Evolutionary conservation across 1,140 invertebrate genomes (phyloP).

Genomic region (Metopolophium dirhodum): DNA sequence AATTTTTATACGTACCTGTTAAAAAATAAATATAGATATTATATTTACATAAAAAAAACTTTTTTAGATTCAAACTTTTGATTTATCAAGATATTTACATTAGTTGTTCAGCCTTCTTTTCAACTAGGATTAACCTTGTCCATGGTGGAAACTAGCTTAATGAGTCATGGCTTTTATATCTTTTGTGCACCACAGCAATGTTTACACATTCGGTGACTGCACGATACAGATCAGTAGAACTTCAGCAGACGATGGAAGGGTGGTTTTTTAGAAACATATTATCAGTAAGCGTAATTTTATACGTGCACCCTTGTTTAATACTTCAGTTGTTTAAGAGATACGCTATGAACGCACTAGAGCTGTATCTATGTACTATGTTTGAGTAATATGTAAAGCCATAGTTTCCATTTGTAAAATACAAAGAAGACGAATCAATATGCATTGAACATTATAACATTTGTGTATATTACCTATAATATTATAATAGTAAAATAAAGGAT

Average conservation of each 20-base stretch:
- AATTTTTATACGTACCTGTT: background rate
- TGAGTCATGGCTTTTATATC: background rate
- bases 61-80: background rate
- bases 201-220: background rate
- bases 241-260: background rate
- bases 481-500: background rate
- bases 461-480: background rate
- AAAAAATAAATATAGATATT: background rate
- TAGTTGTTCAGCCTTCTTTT: background rate
- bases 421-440: background rate
- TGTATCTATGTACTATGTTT: background rate
- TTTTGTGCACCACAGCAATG: background rate
- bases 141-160: conserved; percentile 8
- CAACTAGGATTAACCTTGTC: conserved; percentile 17
- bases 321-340: conserved; percentile 14
- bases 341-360: background rate
- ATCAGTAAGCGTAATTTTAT: conserved; percentile 31
- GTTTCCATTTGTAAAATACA: background rate
- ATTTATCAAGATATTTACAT: conserved; percentile 16
- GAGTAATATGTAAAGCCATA: background rate
- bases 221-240: conserved; percentile 14
- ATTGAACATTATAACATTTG: background rate
- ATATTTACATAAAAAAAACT: background rate
- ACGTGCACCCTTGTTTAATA: background rate
- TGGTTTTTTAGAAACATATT: conserved; percentile 26